Base-by-base conservation (phyloP, 1,140 invertebrate genomes). In the Drosophila mayri region DNA sequence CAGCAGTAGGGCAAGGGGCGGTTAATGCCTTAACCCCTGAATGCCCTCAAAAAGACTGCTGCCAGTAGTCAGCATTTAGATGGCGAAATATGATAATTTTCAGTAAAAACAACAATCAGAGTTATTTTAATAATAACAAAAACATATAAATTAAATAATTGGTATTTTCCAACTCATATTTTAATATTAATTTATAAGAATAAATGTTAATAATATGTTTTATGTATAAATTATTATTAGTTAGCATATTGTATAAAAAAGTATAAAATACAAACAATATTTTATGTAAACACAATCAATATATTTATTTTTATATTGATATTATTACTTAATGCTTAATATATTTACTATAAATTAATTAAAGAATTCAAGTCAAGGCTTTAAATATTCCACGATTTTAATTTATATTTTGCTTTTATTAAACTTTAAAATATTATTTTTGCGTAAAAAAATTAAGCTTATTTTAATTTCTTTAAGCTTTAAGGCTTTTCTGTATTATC, bases 21-120 rank as follows among this genome's bases (percentile, higher is more conserved):
- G 59, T 37, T 54, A 37, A 54, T 49, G 18, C 10, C 32, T 32
- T 37, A 50, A 49, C 41, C 50, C 25, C 37, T 43, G 47, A 22
- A 16, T 11, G 14, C 35, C 38, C 35, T 43, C 44, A 18, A 43
- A 57, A 78, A 68, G 74, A 74, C 60, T 41, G 54, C 41, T 55
- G 70, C 49, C 65, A 79, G 59, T 61, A 74, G 79, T 67, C 79
- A 83, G 49, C 64, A 72, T 76, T 66, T 76, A 59, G 44, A 64
- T 60, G 59, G 59, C 50, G 64, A 76, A 71, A 47, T 67, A 60
- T 72, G 75, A 76, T 55, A 47, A 28, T 22, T 16, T 14, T 70
- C 30, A 40, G 35, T 60, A 60, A 32, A 22, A 14, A 12, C 38
- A 22, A 50, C 30, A 22, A 14, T 61, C 43, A 20, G 30, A 30